Base-by-base conservation (phyloP, 2,888 invertebrate genomes). In the Barypeithes pellucidus region DNA sequence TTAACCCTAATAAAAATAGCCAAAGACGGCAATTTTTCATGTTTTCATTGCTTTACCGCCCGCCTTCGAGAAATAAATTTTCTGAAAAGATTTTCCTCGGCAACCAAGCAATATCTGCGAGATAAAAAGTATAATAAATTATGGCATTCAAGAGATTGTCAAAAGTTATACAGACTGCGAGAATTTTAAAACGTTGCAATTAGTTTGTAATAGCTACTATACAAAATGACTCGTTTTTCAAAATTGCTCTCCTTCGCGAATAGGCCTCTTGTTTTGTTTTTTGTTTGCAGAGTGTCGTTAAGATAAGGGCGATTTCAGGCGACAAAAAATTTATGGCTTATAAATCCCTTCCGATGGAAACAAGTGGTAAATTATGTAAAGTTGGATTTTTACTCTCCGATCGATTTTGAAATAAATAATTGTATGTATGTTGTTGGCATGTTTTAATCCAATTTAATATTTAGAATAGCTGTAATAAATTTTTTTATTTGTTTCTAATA, bases 221-320 rank as follows among this genome's bases (percentile, higher is more conserved):
- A 86, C 86, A 86, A 85, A 85, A 85, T 85, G 85, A 82, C 84
- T 85, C 86, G 85, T 86, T 86, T 85, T 86, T 86, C 86, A 85
- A 85, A 85, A 85, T 86, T 85, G 85, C 84, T 85, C 84, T 84
- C 83, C 81, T 84, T 83, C 79, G 83, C 22, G 43, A 70, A 63
- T 54, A 70, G 63, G 69, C 43, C 14, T 20, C 50, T 66, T 59
- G 47, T 54, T 57, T 63, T 57, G 63, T 50, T 63, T 70, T 70
- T 70, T 57, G 54, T 16, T 11, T 1, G 11, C 11, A 9, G 36
- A 33, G 33, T 57, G 29, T 14, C 20, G 47, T 47, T 47, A 20
- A 47, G 43, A 45, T 45, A 45, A 5, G 43, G 43, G 7, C n/a
- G n/a, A n/a, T n/a, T n/a, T n/a, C n/a, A n/a, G n/a, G n/a, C n/a